A percentile compares a stretch with the other conserved stretches of the same genome.
Conservation (phyloP, 2,113 vertebrate genomes). For the Phalacrocorax pelagicus region DNA sequence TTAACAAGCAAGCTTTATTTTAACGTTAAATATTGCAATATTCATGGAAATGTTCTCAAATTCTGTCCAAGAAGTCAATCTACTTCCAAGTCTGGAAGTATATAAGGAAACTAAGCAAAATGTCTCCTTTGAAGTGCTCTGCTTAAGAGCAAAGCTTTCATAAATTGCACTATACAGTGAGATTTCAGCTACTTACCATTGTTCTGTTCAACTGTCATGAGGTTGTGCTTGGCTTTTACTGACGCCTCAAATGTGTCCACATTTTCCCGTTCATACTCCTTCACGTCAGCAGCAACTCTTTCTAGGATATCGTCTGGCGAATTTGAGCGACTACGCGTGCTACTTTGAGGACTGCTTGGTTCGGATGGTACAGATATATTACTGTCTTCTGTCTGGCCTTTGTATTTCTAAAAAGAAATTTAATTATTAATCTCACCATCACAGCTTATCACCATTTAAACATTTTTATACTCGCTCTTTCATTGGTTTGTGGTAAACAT, state of each 20-base stretch:
- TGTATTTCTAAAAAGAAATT: conserved; percentile 87
- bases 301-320: conserved; percentile 96
- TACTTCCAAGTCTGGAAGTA: not conserved
- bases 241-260: conserved; percentile 94
- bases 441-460: not conserved
- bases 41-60: not conserved
- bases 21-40: not conserved
- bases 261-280: conserved; percentile 96
- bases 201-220: conserved; percentile 93
- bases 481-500: not conserved
- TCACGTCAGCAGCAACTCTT: conserved; percentile 93
- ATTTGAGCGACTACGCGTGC: conserved; percentile 89
- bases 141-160: not conserved
- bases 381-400: conserved; percentile 87
- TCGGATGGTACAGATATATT: conserved; percentile 89
- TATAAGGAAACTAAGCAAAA: not conserved
- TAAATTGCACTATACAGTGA: not conserved
- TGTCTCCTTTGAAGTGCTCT: not conserved
- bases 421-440: not conserved
- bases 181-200: conserved; percentile 80
- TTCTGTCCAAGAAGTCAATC: not conserved
- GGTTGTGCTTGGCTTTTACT: conserved; percentile 96
- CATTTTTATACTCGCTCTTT: not conserved
- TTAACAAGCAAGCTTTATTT: not conserved
- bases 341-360: conserved; percentile 96